Evolutionary conservation across 1,140 invertebrate genomes (phyloP).

Genomic region (Cotesia glomerata): DNA sequence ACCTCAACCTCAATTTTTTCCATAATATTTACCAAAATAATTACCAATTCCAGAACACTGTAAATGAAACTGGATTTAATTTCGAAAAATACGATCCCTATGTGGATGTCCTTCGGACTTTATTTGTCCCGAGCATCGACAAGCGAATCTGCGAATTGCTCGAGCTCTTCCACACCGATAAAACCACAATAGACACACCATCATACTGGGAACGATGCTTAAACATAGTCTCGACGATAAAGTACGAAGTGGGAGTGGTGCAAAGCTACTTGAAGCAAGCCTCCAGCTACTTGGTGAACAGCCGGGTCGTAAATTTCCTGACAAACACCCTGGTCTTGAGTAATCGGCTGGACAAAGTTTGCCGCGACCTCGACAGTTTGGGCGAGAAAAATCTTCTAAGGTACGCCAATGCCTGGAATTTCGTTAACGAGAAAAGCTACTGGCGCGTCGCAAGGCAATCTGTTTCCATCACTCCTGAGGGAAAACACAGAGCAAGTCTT

Average conservation of each 20-base stretch:
- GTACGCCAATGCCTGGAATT: slow-evolving; percentile 40
- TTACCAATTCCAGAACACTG: not conserved
- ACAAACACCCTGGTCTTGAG: slow-evolving; percentile 43
- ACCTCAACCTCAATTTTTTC: not conserved
- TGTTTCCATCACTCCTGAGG: no score
- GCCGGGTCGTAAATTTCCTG: slow-evolving; percentile 41
- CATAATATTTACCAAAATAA: not conserved
- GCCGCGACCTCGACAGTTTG: slow-evolving; percentile 38
- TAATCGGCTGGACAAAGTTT: slow-evolving; percentile 42
- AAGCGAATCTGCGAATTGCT: slow-evolving; percentile 36
- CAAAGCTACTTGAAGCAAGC: slow-evolving; percentile 30
- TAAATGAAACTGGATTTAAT: not conserved
- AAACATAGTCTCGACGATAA: slow-evolving; percentile 24
- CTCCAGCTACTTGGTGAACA: slow-evolving; percentile 40
- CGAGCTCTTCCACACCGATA: slow-evolving; percentile 40
- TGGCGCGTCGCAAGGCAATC: slow-evolving; percentile 24
- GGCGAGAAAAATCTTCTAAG: slow-evolving; percentile 33
- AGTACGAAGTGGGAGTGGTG: not conserved
- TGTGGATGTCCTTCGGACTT: slow-evolving; percentile 41
- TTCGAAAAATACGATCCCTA: slow-evolving; percentile 35
- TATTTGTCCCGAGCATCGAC: slow-evolving; percentile 47
- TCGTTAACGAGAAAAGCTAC: slow-evolving; percentile 43
- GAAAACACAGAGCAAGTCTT: no score
- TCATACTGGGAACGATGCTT: slow-evolving; percentile 40
- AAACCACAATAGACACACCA: slow-evolving; percentile 7